phyloP scores from a whole-genome alignment of 2,113 vertebrate species.

The Trogon melanurus region DNA sequence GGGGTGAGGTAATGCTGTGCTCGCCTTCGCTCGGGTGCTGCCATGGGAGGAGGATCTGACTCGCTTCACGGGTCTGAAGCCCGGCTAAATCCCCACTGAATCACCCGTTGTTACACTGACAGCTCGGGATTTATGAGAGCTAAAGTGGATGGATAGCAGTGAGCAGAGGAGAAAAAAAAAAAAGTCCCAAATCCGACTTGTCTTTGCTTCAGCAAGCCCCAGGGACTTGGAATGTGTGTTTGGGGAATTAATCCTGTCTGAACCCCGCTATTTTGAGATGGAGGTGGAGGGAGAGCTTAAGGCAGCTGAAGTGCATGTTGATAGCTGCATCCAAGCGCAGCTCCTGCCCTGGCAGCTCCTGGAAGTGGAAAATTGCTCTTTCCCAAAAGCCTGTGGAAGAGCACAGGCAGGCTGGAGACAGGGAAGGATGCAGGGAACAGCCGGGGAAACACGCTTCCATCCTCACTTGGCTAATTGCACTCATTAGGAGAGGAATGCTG shows the following conservation, averaged over 20 bases:
- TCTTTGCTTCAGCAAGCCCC: background rate
- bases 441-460: background rate
- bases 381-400: background rate
- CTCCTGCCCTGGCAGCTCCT: slow-evolving; percentile 1
- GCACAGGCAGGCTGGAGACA: background rate
- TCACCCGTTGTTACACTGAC: background rate
- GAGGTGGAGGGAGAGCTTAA: background rate
- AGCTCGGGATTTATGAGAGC: slow-evolving; percentile 19
- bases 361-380: background rate
- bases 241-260: slow-evolving; percentile 6
- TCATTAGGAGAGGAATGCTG: slow-evolving; percentile 13
- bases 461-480: slow-evolving; percentile 8
- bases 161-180: background rate
- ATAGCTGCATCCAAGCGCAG: background rate
- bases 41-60: background rate
- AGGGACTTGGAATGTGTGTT: background rate
- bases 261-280: background rate
- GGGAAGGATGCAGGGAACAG: background rate
- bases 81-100: background rate
- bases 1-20: background rate
- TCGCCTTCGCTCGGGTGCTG: background rate
- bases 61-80: background rate
- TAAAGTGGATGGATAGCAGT: background rate
- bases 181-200: background rate
- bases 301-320: background rate